Base-by-base conservation (phyloP, 23 tunicate genomes). In the Pegea sp. region DNA sequence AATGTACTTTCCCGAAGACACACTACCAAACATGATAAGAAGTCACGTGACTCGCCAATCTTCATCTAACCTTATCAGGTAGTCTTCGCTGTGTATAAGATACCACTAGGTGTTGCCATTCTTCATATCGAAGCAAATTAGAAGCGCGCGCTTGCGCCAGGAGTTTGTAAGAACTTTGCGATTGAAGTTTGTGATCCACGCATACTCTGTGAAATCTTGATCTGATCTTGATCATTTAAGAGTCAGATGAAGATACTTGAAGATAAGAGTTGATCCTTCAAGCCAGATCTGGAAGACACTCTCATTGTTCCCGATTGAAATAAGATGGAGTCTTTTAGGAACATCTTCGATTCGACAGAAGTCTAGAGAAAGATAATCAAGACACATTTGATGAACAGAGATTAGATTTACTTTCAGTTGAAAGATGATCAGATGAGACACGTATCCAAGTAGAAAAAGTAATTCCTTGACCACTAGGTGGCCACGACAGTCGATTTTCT, bases 91-190 rank as follows among this genome's bases (percentile, higher is more conserved):
- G 76, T 1, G 75, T 81, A 49, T 81, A 81, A 8, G 69, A 67
- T 24, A 81, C 22, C n/a, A 76, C 64, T 1, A 81, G 51, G 33
- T 81, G 93, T 33, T 81, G 75, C 93, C 93, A 81, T 56, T 81
- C 74, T 22, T 78, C 70, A 50, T 57, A 11, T 8, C 5, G 19
- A 3, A 81, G 56, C 29, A 81, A 55, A 52, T 69, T 77, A 28
- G 66, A 19, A 44, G 71, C 62, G 61, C 63, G 66, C 0, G 80
- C 57, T 49, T 81, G 80, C 2, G 93, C 80, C 31, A 81, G 69
- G 28, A 81, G 34, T 16, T 38, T 38, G 46, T 38, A 30, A 75
- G 80, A 3, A 81, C 75, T 23, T 80, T 75, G 43, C 61, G 68
- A 1, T 30, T 58, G 53, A 67, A 75, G 31, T 71, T 66, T 16